These are phyloP conservation scores for Hyppa rectilinea DNA, from an alignment of 2,888 invertebrate genomes.

Conservation along the genomic window DNA sequence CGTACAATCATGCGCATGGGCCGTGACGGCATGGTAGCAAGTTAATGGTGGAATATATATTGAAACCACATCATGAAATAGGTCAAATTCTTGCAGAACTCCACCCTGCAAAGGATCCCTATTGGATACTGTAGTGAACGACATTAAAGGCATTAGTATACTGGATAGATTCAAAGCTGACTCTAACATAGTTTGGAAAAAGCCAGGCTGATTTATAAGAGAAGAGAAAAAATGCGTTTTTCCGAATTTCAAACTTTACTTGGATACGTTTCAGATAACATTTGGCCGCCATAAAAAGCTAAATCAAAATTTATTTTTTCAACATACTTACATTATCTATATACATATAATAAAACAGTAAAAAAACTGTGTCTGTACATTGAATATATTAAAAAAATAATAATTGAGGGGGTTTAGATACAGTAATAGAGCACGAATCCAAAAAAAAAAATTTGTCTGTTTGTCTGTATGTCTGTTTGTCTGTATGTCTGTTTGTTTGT, in stretches of 20 bases:
- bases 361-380: too few relatives aligned
- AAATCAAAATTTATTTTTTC: too few relatives aligned
- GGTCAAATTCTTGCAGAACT: neutral
- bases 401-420: too few relatives aligned
- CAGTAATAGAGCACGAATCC: too few relatives aligned
- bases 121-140: neutral
- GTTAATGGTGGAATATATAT: neutral
- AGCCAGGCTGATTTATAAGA: neutral
- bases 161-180: too few relatives aligned
- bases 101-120: neutral
- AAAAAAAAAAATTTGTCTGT: too few relatives aligned
- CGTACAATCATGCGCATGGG: neutral
- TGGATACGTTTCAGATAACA: neutral
- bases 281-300: too few relatives aligned
- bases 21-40: constrained; percentile 7
- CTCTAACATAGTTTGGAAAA: neutral
- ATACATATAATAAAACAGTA: too few relatives aligned
- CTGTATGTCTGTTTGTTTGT: too few relatives aligned
- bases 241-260: neutral
- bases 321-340: too few relatives aligned
- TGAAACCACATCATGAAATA: constrained; percentile 6
- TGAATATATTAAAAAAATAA: too few relatives aligned
- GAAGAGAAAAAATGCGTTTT: neutral
- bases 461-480: too few relatives aligned
- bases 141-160: neutral